Percentiles rank a stretch among this genome's conserved stretches.
Evolutionary conservation across 2,113 vertebrate species (phyloP).

Genomic region (Seriola aureovittata): DNA sequence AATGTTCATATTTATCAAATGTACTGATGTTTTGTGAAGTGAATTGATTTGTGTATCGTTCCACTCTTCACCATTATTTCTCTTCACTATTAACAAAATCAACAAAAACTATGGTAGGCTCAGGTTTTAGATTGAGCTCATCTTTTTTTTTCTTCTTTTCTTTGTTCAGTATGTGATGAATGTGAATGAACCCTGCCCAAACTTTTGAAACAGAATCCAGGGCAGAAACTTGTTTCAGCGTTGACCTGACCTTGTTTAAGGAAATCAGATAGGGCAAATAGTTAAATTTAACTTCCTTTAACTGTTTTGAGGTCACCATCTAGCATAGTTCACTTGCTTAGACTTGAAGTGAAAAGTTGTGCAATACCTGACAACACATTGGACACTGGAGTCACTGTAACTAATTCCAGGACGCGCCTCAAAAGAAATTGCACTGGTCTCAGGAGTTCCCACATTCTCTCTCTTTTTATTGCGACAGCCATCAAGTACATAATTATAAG

Average conservation of each 20-base stretch:
- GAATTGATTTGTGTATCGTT: not conserved
- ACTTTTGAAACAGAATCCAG: conserved; percentile 34
- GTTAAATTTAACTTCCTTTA: conserved; percentile 59
- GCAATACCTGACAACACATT: conserved; percentile 66
- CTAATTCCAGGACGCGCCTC: conserved; percentile 51
- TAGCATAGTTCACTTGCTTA: conserved; percentile 59
- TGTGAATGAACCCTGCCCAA: conserved; percentile 21
- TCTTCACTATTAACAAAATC: not conserved
- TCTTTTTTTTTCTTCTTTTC: conserved; percentile 9
- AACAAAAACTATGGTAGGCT: conserved; percentile 16
- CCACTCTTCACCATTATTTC: conserved; percentile 1
- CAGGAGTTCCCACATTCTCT: conserved; percentile 64
- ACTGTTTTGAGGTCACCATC: conserved; percentile 56
- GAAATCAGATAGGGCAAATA: conserved; percentile 48
- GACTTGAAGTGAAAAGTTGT: conserved; percentile 68
- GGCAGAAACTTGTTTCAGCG: conserved; percentile 18
- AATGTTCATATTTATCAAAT: not conserved
- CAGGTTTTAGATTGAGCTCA: conserved; percentile 36
- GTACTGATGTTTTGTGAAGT: conserved; percentile 13
- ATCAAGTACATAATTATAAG: conserved; percentile 56
- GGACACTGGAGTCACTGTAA: conserved; percentile 44
- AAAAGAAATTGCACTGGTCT: conserved; percentile 59
- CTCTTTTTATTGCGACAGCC: conserved; percentile 38
- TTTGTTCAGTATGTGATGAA: conserved; percentile 14
- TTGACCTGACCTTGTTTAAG: conserved; percentile 49